Percentiles rank a stretch among this genome's conserved stretches.
Evolutionary conservation across 2,888 invertebrate genomes (phyloP).

Genomic region (Saturnia pavonia): DNA sequence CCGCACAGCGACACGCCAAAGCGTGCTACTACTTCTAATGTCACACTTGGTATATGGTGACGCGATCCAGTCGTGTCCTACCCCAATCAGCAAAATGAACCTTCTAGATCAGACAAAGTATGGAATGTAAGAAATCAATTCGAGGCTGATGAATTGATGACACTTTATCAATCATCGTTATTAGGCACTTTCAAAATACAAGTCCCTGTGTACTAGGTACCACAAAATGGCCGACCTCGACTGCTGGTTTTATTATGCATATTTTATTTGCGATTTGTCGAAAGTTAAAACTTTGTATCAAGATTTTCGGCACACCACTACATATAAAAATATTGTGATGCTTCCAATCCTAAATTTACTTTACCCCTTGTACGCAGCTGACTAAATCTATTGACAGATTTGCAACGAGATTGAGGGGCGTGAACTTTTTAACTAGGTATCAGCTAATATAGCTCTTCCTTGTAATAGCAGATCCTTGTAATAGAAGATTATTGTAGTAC

Average conservation of each 20-base stretch:
- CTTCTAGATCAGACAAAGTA: too few species aligned
- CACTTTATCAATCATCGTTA: neutral
- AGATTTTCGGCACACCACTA: slow-evolving; percentile 63
- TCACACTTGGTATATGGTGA: too few species aligned
- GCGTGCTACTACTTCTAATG: too few species aligned
- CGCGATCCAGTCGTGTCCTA: too few species aligned
- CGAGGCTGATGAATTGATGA: too few species aligned
- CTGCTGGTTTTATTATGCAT: neutral
- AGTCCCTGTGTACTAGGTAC: neutral
- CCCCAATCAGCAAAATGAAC: too few species aligned
- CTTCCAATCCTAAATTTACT: slow-evolving; percentile 61
- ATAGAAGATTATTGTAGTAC: too few species aligned
- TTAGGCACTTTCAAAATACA: neutral
- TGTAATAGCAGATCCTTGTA: too few species aligned
- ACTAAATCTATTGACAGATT: slow-evolving; percentile 47
- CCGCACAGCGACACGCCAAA: too few species aligned
- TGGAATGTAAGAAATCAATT: neutral
- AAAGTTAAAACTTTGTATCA: slow-evolving; percentile 41
- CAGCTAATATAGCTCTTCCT: too few species aligned
- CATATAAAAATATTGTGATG: slow-evolving; percentile 39
- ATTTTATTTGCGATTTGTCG: too few species aligned
- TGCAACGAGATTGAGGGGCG: slow-evolving; percentile 63
- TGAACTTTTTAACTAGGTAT: too few species aligned
- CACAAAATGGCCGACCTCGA: neutral
- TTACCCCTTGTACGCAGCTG: slow-evolving; percentile 66